Base-by-base conservation (phyloP, 2,113 vertebrate species). In the Aptenodytes forsteri region DNA sequence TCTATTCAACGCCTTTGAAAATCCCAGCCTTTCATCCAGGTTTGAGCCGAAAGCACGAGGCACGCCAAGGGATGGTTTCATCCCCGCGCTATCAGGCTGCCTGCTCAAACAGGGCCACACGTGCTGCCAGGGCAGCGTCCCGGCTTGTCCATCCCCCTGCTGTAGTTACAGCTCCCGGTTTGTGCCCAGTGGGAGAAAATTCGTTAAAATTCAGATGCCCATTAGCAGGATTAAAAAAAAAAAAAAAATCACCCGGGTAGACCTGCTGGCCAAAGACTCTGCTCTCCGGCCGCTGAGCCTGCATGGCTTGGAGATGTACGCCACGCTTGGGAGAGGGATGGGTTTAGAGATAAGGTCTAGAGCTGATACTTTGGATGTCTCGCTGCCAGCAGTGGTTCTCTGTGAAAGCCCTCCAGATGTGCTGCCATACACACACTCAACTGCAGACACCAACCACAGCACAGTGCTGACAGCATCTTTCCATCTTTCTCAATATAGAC, bases 361-460 rank as follows among this genome's bases (percentile, higher is more conserved):
- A 40, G 55, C 23, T 34, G 42, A 49, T 9, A 9, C 16, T 56
- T 56, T 4, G 22, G 56, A n/a, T 20, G 23, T 15, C 32, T 64
- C 1, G 0, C 61, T 34, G 34, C 40, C 79, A 54, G 71, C 2
- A 5, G 54, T 13, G n/a, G 30, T 26, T 46, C 36, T 27, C 61
- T 3, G 0, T 3, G 11, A 73, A 66, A 49, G 8, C n/a, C 40
- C 40, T 81, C 14, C 40, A 23, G 67, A 25, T 21, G 50, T 18
- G 38, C 38, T 36, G 46, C 64, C 9, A 1, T 10, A 6, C 49
- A 26, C 4, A 2, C 5, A 4, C 13, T 14, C 11, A 1, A 2
- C 54, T 3, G 6, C 1, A 44, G 36, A 5, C 29, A 18, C 16
- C 79, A 38, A 23, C 29, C 46, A 4, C 34, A 19, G 47, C 6